A percentile compares a stretch with the other conserved stretches of the same genome.
Conservation (phyloP, 1,140 invertebrate genomes). For the Dermatophagoides farinae region DNA sequence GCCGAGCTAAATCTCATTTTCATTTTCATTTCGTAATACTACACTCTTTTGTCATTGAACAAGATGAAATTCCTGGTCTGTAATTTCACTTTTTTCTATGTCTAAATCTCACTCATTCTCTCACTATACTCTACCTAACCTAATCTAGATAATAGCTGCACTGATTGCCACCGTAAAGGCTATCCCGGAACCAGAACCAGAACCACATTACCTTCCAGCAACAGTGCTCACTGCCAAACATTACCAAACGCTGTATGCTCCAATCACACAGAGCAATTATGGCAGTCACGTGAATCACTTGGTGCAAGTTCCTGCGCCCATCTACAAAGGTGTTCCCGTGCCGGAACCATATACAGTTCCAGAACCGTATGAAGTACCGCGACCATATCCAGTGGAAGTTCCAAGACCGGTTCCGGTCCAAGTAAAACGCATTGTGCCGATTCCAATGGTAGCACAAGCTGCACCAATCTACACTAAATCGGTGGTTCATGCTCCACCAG, state of each 20-base stretch:
- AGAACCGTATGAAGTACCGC: conserved; percentile 1
- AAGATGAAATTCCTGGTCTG: no score
- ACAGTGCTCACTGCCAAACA: background rate
- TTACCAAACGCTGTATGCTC: background rate
- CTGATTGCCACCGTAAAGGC: no score
- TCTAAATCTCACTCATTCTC: no score
- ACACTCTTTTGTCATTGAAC: no score
- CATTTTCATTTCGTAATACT: no score
- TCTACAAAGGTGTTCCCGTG: background rate
- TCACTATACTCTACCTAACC: no score
- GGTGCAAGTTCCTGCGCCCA: background rate
- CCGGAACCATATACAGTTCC: background rate
- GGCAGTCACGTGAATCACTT: background rate
- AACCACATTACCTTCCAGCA: background rate
- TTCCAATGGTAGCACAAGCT: conserved; percentile 6
- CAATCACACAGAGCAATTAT: conserved; percentile 2
- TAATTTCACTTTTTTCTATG: no score
- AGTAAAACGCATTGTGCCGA: background rate
- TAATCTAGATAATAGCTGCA: no score
- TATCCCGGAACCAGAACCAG: no score
- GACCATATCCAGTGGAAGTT: background rate
- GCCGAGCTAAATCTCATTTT: no score
- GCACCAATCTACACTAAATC: background rate
- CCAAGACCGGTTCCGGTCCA: background rate
- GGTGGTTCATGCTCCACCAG: background rate